Evolutionary conservation across 2,113 vertebrate species (phyloP).

Genomic region (Mus pahari): DNA sequence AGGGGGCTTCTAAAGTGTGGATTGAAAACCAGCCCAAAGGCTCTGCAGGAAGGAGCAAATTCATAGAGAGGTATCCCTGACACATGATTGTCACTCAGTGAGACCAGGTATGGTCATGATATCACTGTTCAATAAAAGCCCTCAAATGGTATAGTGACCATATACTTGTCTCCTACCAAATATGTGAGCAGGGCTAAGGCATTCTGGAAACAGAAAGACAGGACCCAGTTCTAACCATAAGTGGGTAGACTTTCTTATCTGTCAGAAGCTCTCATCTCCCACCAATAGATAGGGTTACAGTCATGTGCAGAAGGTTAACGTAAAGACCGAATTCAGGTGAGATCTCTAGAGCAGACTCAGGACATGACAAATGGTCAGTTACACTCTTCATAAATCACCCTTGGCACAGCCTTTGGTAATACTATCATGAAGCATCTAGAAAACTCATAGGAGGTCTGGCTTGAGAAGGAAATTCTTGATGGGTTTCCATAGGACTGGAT

Average conservation of each 20-base stretch:
- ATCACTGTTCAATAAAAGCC: neutral
- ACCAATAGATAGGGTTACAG: neutral
- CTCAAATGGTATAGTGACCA: neutral
- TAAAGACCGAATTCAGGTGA: neutral
- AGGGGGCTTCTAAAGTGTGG: neutral
- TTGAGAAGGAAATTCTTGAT: neutral
- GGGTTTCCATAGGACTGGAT: neutral
- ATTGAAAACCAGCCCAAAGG: neutral
- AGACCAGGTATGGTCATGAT: neutral
- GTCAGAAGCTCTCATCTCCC: neutral
- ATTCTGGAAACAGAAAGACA: constrained; percentile 12
- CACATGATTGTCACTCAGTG: neutral
- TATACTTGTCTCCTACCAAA: neutral
- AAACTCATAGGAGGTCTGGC: neutral
- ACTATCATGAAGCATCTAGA: neutral
- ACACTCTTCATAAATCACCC: neutral
- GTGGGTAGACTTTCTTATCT: neutral
- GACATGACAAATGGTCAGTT: neutral
- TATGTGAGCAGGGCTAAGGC: neutral
- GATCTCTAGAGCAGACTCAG: neutral
- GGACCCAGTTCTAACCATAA: neutral
- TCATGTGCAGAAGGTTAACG: neutral
- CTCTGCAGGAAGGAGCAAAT: neutral
- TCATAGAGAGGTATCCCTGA: neutral
- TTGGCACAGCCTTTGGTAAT: neutral